Percentiles rank a stretch among this genome's conserved stretches.
Evolutionary conservation across 1,140 invertebrate species (phyloP).

Genomic region (Drosophila lowei): DNA sequence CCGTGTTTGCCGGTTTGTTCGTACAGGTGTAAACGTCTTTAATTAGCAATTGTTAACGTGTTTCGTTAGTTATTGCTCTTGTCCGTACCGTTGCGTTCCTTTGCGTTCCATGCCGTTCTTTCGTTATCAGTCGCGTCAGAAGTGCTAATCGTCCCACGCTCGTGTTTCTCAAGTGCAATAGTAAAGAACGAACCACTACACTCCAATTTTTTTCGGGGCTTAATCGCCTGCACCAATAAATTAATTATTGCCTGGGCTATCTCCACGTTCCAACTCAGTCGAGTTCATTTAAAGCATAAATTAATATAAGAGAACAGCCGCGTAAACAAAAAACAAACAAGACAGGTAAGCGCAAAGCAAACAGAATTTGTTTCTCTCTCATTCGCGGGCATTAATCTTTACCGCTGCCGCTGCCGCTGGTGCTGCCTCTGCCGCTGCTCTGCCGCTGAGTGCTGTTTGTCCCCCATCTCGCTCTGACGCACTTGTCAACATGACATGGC

Average conservation of each 20-base stretch:
- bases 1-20: conserved; percentile 7
- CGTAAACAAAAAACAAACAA: conserved; percentile 20
- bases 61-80: conserved; percentile 10
- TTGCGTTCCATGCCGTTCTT: neutral
- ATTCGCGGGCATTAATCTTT: conserved; percentile 21
- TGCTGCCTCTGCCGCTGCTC: no score
- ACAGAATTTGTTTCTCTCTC: conserved; percentile 6
- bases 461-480: neutral
- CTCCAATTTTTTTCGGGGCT: conserved; percentile 4
- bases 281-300: conserved; percentile 43
- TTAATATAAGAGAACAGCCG: conserved; percentile 26
- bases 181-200: conserved; percentile 23
- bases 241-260: conserved; percentile 46
- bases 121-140: conserved; percentile 39
- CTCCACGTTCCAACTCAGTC: neutral
- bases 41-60: conserved; percentile 36
- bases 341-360: conserved; percentile 20
- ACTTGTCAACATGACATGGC: conserved; percentile 24
- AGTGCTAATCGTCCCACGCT: conserved; percentile 32
- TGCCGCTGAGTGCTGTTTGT: neutral
- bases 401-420: neutral
- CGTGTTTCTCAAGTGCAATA: conserved; percentile 32
- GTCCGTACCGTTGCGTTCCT: conserved; percentile 9
- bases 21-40: conserved; percentile 27
- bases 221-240: conserved; percentile 63